Evolutionary conservation across 2,113 vertebrate genomes (phyloP).

Genomic region (Scolopax mira): DNA sequence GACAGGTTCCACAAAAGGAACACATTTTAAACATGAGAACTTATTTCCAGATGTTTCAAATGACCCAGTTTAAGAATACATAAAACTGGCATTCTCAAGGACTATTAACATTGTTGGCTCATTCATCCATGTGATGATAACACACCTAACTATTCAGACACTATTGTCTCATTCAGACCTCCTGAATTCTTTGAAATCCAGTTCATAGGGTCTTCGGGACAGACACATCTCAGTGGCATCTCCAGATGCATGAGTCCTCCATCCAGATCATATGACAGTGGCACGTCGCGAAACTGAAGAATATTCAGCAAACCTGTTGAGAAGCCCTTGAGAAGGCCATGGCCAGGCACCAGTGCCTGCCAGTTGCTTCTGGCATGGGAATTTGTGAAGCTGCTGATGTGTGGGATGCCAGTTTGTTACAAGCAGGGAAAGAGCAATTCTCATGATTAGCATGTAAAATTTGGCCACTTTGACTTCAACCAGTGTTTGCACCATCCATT

Average conservation of each 20-base stretch:
- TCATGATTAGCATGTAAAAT: neutral
- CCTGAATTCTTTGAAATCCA: neutral
- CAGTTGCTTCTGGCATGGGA: neutral
- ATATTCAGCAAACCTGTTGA: neutral
- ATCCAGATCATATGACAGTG: neutral
- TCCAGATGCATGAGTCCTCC: neutral
- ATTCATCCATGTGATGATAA: neutral
- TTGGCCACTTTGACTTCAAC: neutral
- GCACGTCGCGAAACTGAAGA: neutral
- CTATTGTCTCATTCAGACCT: neutral
- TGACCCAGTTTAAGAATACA: neutral
- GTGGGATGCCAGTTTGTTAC: neutral
- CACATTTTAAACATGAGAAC: neutral
- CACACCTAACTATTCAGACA: neutral
- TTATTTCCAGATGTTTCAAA: neutral
- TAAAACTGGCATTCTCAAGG: neutral
- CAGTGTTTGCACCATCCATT: neutral
- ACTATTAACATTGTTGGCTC: neutral
- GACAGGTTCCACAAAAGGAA: neutral
- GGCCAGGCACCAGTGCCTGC: neutral
- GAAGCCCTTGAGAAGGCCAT: neutral
- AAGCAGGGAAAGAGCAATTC: neutral
- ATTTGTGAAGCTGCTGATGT: neutral
- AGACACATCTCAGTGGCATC: neutral
- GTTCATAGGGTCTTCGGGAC: rapidly evolving